phyloP scores from a whole-genome alignment of 35 echinoderm and acorn worm species.

The Anneissia japonica region DNA sequence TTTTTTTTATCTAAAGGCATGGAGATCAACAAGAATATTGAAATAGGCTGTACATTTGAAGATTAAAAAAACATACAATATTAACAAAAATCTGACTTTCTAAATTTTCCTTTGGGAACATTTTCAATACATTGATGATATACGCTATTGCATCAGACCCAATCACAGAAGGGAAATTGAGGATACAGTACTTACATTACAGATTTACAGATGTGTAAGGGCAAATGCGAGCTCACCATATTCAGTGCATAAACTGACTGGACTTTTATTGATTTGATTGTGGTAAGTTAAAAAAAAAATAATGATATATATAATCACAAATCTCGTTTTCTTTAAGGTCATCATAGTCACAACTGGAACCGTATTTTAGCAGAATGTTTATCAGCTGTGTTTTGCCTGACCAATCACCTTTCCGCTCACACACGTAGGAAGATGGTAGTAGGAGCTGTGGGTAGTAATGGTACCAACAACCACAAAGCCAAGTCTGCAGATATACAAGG shows the following conservation, averaged over 20 bases:
- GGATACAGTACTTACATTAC: too few relatives aligned
- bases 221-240: too few relatives aligned
- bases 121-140: too few relatives aligned
- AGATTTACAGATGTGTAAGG: too few relatives aligned
- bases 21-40: neutral
- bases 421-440: neutral
- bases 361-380: conserved; percentile 57
- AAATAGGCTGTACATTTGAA: neutral
- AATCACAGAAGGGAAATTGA: too few relatives aligned
- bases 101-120: neutral
- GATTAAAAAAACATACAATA: neutral
- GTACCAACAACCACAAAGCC: neutral
- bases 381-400: conserved; percentile 52
- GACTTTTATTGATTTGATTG: neutral
- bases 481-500: neutral
- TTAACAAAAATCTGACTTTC: neutral
- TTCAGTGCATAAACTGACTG: neutral
- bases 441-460: neutral
- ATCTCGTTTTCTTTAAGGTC: conserved; percentile 37
- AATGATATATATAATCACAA: neutral
- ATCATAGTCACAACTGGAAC: conserved; percentile 83
- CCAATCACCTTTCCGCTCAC: conserved; percentile 44
- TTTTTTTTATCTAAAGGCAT: too few relatives aligned
- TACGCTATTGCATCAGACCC: too few relatives aligned
- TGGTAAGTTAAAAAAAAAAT: neutral